Percentiles rank a stretch among this genome's conserved stretches.
phyloP scores from a whole-genome alignment of 2,797 vertebrate genomes.

The Chelonia mydas region DNA sequence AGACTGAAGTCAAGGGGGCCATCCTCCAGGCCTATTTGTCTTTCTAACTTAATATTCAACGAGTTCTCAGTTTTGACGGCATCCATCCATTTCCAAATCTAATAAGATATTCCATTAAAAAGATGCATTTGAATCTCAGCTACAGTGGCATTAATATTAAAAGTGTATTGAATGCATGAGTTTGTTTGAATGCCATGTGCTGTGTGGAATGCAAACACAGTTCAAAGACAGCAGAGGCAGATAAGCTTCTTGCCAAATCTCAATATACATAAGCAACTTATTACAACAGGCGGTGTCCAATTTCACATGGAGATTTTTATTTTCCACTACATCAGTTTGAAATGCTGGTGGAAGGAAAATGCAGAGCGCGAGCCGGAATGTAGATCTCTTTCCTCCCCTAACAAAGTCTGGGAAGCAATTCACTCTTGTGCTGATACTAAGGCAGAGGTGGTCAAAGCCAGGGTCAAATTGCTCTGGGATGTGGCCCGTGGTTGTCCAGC shows the following conservation, averaged over 20 bases:
- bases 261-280: background rate
- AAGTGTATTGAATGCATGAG: constrained; percentile 8
- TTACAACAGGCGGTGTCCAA: background rate
- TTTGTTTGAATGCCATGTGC: background rate
- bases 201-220: constrained; percentile 9
- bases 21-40: background rate
- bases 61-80: background rate
- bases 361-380: fast-evolving
- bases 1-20: fast-evolving
- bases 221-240: fast-evolving
- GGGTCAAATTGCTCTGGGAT: background rate
- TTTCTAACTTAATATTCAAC: background rate
- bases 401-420: background rate
- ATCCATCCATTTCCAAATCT: constrained; percentile 46
- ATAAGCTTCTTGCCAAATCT: constrained; percentile 6
- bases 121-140: constrained; percentile 30
- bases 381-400: background rate
- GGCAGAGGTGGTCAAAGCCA: fast-evolving
- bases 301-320: background rate
- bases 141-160: constrained; percentile 55
- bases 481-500: background rate
- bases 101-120: constrained; percentile 66
- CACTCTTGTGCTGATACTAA: fast-evolving
- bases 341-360: fast-evolving
- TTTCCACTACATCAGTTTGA: background rate